Percentiles rank a stretch among this genome's conserved stretches.
Evolutionary conservation across 2,888 invertebrate genomes (phyloP).

Genomic region (Papilio demoleus): DNA sequence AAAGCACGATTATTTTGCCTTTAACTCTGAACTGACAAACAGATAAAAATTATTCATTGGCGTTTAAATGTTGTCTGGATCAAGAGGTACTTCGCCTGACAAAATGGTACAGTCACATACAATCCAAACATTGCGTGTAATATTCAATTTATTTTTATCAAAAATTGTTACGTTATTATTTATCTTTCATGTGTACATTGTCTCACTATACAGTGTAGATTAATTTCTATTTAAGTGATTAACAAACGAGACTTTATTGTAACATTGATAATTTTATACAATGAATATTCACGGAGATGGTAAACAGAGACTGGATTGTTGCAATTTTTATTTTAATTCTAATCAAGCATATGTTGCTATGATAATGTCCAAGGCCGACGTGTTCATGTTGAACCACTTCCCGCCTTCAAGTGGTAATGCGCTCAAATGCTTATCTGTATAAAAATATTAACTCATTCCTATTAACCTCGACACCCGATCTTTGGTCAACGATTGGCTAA

Average conservation of each 20-base stretch:
- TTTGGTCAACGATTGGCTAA: background rate
- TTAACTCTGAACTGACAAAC: background rate
- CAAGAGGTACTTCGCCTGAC: background rate
- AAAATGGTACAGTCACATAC: background rate
- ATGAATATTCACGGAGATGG: background rate
- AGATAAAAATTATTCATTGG: background rate
- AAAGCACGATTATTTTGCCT: background rate
- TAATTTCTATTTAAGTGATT: background rate
- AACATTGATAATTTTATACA: background rate
- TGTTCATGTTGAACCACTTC: conserved; percentile 15
- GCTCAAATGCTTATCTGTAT: conserved; percentile 10
- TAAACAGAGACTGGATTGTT: conserved; percentile 6
- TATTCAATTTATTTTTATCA: background rate
- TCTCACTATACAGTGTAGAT: background rate
- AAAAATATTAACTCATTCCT: conserved; percentile 16
- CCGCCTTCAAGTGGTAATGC: conserved; percentile 11
- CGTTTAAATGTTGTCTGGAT: conserved; percentile 1
- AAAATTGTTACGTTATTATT: background rate
- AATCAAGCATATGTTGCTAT: conserved; percentile 9
- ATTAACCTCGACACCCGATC: conserved; percentile 7
- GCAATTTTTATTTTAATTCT: conserved; percentile 14
- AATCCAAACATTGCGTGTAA: too few relatives aligned
- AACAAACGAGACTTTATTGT: background rate
- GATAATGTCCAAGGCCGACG: conserved; percentile 15
- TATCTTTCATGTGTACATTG: background rate